phyloP scores from a whole-genome alignment of 2,113 vertebrate species.

The Vicugna pacos region DNA sequence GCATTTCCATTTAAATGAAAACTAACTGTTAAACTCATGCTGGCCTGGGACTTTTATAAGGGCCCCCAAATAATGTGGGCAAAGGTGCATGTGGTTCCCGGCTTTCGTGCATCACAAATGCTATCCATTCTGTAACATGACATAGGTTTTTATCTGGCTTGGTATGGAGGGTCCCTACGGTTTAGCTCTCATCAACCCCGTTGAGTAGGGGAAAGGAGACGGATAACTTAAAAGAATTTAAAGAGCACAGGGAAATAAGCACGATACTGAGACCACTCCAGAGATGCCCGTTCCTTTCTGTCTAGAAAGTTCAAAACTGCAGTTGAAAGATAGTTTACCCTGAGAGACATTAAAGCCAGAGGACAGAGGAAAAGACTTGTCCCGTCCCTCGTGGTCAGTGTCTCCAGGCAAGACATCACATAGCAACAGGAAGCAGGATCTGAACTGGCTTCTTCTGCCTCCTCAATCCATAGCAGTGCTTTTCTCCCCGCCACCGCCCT shows the following conservation, averaged over 20 bases:
- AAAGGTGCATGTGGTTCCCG: conserved; percentile 23
- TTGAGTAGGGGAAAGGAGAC: neutral
- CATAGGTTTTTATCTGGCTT: neutral
- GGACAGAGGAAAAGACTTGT: conserved; percentile 44
- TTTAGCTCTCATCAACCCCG: neutral
- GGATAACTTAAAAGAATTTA: conserved; percentile 7
- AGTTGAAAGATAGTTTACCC: conserved; percentile 24
- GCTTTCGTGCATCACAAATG: neutral
- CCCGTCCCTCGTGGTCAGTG: neutral
- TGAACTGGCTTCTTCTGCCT: neutral
- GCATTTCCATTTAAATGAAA: conserved; percentile 24
- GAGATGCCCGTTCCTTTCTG: conserved; percentile 41
- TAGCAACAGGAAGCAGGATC: neutral
- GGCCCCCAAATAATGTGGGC: neutral
- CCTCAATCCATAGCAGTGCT: neutral
- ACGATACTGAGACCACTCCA: conserved; percentile 39
- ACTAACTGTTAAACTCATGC: neutral
- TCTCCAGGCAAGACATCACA: conserved; percentile 17
- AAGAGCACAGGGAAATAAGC: conserved; percentile 56
- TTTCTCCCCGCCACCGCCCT: neutral
- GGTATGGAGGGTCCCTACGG: neutral
- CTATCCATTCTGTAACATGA: neutral
- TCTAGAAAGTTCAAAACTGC: conserved; percentile 62
- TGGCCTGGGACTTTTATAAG: conserved; percentile 35
- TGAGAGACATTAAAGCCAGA: conserved; percentile 13